Evolutionary conservation across 2,888 invertebrate species (phyloP).

Genomic region (Melanostoma scalare): DNA sequence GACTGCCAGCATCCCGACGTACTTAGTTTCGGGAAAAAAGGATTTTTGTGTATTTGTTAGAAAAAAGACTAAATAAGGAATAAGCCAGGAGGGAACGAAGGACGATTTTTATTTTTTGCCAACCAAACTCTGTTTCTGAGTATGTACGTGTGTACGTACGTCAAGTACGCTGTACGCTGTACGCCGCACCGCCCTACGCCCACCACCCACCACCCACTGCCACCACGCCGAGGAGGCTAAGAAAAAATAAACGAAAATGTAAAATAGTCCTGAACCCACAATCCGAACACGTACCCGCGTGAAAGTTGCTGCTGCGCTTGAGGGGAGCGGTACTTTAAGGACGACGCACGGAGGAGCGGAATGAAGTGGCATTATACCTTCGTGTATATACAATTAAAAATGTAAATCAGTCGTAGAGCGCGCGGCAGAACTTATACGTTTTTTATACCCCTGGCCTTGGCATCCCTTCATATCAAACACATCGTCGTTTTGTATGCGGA

Average conservation of each 20-base stretch:
- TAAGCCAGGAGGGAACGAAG: conserved; percentile 40
- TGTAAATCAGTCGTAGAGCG: conserved; percentile 77
- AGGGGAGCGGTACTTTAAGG: conserved; percentile 34
- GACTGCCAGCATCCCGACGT: conserved; percentile 66
- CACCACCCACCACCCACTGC: conserved; percentile 40
- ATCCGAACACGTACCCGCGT: conserved; percentile 73
- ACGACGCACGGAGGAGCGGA: conserved; percentile 45
- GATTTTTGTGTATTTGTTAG: conserved; percentile 77
- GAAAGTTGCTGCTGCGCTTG: conserved; percentile 69
- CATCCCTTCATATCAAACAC: conserved; percentile 49
- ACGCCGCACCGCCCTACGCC: conserved; percentile 37
- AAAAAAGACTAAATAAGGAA: conserved; percentile 73
- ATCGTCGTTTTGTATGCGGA: conserved; percentile 46
- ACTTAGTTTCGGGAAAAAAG: conserved; percentile 75
- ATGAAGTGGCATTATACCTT: conserved; percentile 72
- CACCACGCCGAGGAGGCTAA: conserved; percentile 32
- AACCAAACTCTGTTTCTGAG: conserved; percentile 27
- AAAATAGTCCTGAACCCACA: conserved; percentile 71
- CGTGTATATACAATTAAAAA: conserved; percentile 78
- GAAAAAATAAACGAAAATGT: conserved; percentile 72
- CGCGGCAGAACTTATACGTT: conserved; percentile 62
- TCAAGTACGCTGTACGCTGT: conserved; percentile 57
- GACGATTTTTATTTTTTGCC: conserved; percentile 32
- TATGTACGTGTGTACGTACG: conserved; percentile 64
- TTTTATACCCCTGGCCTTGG: conserved; percentile 65